phyloP scores from a whole-genome alignment of 1,140 invertebrate species.

The Drosophila leontia region DNA sequence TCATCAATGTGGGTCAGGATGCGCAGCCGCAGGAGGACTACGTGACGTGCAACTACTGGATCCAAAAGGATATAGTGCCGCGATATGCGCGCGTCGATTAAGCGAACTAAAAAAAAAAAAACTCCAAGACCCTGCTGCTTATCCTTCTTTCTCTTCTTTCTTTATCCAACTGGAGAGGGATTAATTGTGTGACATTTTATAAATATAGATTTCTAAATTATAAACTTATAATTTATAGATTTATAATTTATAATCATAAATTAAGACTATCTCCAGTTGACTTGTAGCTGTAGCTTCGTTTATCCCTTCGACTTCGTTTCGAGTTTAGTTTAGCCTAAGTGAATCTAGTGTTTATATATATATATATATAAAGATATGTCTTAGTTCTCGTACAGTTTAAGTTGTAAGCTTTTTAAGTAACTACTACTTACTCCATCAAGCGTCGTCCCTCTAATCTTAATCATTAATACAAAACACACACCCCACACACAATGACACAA shows the following conservation, averaged over 20 bases:
- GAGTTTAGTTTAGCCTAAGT: constrained; percentile 78
- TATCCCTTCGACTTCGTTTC: constrained; percentile 50
- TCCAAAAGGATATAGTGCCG: constrained; percentile 90
- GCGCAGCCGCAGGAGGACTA: constrained; percentile 87
- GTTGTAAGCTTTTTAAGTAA: constrained; percentile 69
- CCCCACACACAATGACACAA: constrained; percentile 33
- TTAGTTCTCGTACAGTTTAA: constrained; percentile 77
- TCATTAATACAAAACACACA: constrained; percentile 25
- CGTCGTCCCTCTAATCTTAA: constrained; percentile 72
- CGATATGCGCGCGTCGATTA: constrained; percentile 87
- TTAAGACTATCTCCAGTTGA: not conserved
- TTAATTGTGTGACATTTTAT: no score
- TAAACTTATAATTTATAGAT: not conserved
- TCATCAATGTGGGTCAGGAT: constrained; percentile 90
- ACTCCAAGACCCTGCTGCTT: not conserved
- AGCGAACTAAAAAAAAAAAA: constrained; percentile 22
- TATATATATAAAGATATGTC: constrained; percentile 49
- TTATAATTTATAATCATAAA: no score
- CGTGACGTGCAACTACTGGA: constrained; percentile 91
- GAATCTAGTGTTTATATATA: constrained; percentile 80
- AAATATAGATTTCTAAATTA: no score
- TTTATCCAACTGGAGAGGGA: constrained; percentile 12
- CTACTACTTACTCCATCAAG: constrained; percentile 48
- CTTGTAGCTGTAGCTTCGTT: constrained; percentile 16
- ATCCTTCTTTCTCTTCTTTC: constrained; percentile 23